These are phyloP conservation scores for Gryllus longicercus DNA, from an alignment of 2,888 invertebrate genomes.

Conservation along the genomic window DNA sequence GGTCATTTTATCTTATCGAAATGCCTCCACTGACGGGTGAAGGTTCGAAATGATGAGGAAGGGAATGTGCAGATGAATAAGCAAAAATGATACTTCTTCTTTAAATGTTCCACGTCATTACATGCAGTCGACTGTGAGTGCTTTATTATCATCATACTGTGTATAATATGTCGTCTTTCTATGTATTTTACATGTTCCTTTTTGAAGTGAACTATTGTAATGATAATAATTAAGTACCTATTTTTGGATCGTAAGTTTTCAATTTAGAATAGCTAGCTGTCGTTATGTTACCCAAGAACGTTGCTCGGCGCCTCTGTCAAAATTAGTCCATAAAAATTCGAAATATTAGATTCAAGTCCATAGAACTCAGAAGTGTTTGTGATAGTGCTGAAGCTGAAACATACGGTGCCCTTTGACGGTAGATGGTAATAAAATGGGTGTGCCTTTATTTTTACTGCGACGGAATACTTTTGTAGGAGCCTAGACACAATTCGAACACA, in stretches of 20 bases:
- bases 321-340: too few species aligned
- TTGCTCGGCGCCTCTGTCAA: too few species aligned
- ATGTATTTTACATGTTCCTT: not conserved
- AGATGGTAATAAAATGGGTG: not conserved
- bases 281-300: not conserved
- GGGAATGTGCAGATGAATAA: too few species aligned
- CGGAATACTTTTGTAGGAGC: not conserved
- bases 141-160: not conserved
- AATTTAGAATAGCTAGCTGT: not conserved
- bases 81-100: too few species aligned
- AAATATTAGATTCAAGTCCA: too few species aligned
- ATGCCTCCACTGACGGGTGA: too few species aligned
- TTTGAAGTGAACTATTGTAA: not conserved
- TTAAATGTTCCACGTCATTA: too few species aligned
- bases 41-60: too few species aligned
- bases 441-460: not conserved
- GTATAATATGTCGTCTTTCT: not conserved
- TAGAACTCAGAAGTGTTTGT: too few species aligned
- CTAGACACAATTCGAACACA: not conserved
- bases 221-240: not conserved
- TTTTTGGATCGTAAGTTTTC: slow-evolving; percentile 2
- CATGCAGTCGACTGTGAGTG: not conserved
- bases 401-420: not conserved
- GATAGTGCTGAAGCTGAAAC: too few species aligned
- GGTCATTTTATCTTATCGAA: too few species aligned